Base-by-base conservation (phyloP, 2,113 vertebrate genomes). In the Eolophus roseicapilla region DNA sequence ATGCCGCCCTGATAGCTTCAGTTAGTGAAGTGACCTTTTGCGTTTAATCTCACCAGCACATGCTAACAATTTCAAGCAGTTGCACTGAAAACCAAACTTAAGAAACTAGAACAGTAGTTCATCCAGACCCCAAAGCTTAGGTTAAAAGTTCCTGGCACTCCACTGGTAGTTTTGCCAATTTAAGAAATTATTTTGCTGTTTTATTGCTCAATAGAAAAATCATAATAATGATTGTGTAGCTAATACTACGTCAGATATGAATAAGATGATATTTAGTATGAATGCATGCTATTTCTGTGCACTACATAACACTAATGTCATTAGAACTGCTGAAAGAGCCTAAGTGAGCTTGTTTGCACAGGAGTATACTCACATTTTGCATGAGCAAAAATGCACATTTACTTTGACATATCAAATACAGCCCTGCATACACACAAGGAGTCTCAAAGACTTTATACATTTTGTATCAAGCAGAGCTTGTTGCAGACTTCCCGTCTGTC, bases 261-360 rank as follows among this genome's bases (percentile, higher is more conserved):
- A 5, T 28, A 55, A 52, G 24, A 67, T 25, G 1, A 27, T 15
- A 35, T 29, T 74, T 35, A 50, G 9, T 18, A 75, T 28, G 23
- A 71, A 12, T 0, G 0, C 3, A 44, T 2, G 4, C 13, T 21
- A 64, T 43, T 62, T 60, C 35, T 35, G 1, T 41, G 19, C 28
- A 16, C 12, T 59, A 57, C 84, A 16, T 15, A 20, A 25, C 18
- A 11, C 11, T 28, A 0, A 8, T 27, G 17, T 52, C 20, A 47
- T 27, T 28, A 4, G 21, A 44, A 82, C 12, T 68, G 18, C 11
- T 50, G 1, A 2, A 10, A 65, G 25, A 25, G 29, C 13, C 50
- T 17, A 46, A 59, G 20, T 5, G n/a, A 5, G 13, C 67, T 46
- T 47, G 11, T 44, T 65, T 81, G n/a, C 35, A 68, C 33, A 24